Evolutionary conservation across 2,113 vertebrate species (phyloP).

Genomic region (Mohoua ochrocephala): DNA sequence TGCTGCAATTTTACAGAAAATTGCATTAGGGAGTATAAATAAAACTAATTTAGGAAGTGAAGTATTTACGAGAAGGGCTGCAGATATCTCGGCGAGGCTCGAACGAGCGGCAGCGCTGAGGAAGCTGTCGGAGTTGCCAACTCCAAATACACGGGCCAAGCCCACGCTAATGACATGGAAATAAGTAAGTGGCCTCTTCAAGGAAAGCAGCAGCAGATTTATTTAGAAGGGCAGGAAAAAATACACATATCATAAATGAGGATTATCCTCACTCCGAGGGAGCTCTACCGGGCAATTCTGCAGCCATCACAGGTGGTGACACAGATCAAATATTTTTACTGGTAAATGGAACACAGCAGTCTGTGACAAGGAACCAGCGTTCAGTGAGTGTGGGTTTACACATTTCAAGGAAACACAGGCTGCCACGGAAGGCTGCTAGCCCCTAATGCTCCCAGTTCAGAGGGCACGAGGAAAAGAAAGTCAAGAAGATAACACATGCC

Average conservation of each 20-base stretch:
- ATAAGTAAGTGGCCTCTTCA: constrained; percentile 18
- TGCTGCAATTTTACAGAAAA: not conserved
- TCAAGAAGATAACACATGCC: not conserved
- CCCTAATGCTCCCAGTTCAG: not conserved
- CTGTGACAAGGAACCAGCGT: not conserved
- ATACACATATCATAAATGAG: not conserved
- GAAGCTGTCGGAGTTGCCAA: not conserved
- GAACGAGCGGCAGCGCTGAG: not conserved
- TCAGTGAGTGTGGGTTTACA: not conserved
- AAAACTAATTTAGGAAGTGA: constrained; percentile 31
- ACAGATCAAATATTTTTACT: not conserved
- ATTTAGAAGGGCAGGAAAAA: not conserved
- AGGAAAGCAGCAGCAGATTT: not conserved
- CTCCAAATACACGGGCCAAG: not conserved
- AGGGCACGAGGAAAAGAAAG: not conserved
- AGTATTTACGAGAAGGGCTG: constrained; percentile 16
- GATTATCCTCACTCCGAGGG: not conserved
- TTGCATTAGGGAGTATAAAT: not conserved
- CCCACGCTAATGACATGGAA: not conserved
- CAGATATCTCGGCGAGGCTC: not conserved
- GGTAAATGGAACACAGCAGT: not conserved
- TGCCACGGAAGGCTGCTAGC: not conserved
- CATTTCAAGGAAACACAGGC: not conserved
- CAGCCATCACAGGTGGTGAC: not conserved
- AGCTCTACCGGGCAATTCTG: not conserved